These are phyloP conservation scores for Drosophila sp. DNA, from an alignment of 1,140 invertebrate species.

Conservation along the genomic window DNA sequence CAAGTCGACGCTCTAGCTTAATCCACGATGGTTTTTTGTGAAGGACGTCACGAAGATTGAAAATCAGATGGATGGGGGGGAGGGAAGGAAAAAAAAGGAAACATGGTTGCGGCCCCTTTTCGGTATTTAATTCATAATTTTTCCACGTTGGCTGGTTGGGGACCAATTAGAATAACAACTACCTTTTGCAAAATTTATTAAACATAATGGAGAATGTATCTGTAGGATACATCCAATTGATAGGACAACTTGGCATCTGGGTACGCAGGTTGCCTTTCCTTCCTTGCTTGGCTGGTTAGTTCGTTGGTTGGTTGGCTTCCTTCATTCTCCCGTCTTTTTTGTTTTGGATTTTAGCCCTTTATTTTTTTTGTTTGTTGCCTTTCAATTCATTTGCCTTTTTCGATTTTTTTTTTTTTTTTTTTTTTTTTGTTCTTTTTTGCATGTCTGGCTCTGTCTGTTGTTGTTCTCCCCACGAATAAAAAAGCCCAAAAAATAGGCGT, in stretches of 20 bases:
- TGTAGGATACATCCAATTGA: constrained; percentile 47
- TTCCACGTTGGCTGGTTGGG: constrained; percentile 50
- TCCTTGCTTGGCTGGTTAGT: neutral
- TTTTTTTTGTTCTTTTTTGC: constrained; percentile 51
- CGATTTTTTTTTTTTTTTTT: constrained; percentile 35
- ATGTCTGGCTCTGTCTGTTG: constrained; percentile 57
- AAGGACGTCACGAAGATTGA: constrained; percentile 18
- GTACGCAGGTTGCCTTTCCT: neutral
- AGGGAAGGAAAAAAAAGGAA: constrained; percentile 12
- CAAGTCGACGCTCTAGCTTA: constrained; percentile 16
- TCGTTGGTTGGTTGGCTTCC: neutral
- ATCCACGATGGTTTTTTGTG: neutral
- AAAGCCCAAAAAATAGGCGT: constrained; percentile 46
- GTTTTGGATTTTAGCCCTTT: constrained; percentile 22
- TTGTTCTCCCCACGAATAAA: neutral
- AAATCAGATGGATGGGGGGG: constrained; percentile 13
- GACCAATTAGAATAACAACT: constrained; percentile 78
- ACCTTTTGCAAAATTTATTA: constrained; percentile 72
- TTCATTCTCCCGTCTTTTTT: neutral
- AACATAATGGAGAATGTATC: constrained; percentile 64
- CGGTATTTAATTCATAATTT: constrained; percentile 69
- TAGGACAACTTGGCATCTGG: constrained; percentile 44
- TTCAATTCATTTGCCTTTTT: constrained; percentile 42
- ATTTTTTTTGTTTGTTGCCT: constrained; percentile 24
- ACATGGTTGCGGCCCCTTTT: constrained; percentile 35